Base-by-base conservation (phyloP, 2,888 invertebrate genomes). In the Cryptocheilus praepositus region DNA sequence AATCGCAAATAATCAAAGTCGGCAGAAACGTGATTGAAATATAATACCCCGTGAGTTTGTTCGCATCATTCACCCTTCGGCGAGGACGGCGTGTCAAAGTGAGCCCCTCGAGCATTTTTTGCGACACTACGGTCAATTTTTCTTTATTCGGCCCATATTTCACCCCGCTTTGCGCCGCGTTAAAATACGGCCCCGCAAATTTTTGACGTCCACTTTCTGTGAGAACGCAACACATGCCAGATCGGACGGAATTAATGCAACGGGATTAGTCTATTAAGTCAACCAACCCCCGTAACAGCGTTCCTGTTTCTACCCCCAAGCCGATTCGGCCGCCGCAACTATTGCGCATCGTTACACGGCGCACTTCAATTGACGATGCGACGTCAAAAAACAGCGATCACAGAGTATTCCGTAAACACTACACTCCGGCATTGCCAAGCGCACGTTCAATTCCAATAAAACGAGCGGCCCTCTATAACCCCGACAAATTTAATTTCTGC, bases 1-100 rank as follows among this genome's bases (percentile, higher is more conserved):
- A 80, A 77, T 80, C 69, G 74, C 74, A 74, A 70, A 72, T 78
- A 78, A 78, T 80, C 80, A 80, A 78, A 80, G 78, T 78, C 81
- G 60, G 81, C 70, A 71, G 73, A 80, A 79, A 79, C 78, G 78
- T 78, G 78, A 77, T 78, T 78, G 78, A 78, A 78, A 78, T 78
- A 80, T 78, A 78, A 78, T 77, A 77, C 77, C 67, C 65, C 58
- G 70, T 64, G 80, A 78, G 72, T 80, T 80, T 80, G 77, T 77
- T 77, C 80, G 77, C 72, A 77, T 77, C 74, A 64, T 70, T 72
- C 77, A 67, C 74, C 80, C 74, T 77, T 69, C 67, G 77, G 74
- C 80, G 65, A 69, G 61, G 53, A 56, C 58, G 71, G 67, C 61
- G 63, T 65, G 68, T 80, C 78, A 78, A 78, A 80, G 78, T 74